phyloP scores from a whole-genome alignment of 2,797 vertebrate species.

The Pipistrellus kuhlii region DNA sequence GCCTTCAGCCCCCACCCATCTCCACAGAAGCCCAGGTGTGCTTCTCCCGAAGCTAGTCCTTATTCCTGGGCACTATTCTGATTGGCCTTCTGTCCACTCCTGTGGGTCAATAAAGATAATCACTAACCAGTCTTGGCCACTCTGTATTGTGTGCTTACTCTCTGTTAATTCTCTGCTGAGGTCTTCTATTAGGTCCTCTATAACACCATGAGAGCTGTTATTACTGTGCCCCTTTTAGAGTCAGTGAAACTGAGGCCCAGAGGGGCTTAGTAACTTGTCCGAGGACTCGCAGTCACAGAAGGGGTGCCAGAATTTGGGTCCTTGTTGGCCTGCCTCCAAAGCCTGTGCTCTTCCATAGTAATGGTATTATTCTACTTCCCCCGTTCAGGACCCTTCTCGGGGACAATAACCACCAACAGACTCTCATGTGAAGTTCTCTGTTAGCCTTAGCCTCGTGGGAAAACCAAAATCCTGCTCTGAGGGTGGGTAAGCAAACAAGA shows the following conservation, averaged over 20 bases:
- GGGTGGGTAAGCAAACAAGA: not conserved
- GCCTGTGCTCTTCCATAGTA: not conserved
- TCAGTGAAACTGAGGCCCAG: not conserved
- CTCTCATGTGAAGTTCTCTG: not conserved
- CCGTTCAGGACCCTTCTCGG: not conserved
- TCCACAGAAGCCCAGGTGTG: not conserved
- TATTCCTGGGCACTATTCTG: constrained; percentile 38
- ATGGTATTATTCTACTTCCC: not conserved
- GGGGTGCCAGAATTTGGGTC: not conserved
- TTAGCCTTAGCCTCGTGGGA: not conserved
- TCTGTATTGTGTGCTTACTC: not conserved
- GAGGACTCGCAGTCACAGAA: not conserved
- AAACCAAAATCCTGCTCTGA: not conserved
- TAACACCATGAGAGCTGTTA: not conserved
- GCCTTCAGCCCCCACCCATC: not conserved
- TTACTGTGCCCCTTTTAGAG: not conserved
- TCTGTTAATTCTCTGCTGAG: not conserved
- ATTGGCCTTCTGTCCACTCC: not conserved
- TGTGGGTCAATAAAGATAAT: not conserved
- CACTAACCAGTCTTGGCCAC: not conserved
- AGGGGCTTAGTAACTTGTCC: not conserved
- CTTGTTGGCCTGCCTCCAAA: not conserved
- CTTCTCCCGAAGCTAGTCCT: not conserved
- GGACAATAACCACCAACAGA: not conserved
- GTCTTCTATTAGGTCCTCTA: not conserved